phyloP scores from a whole-genome alignment of 2,888 invertebrate species.

The Aporophyla nigra region DNA sequence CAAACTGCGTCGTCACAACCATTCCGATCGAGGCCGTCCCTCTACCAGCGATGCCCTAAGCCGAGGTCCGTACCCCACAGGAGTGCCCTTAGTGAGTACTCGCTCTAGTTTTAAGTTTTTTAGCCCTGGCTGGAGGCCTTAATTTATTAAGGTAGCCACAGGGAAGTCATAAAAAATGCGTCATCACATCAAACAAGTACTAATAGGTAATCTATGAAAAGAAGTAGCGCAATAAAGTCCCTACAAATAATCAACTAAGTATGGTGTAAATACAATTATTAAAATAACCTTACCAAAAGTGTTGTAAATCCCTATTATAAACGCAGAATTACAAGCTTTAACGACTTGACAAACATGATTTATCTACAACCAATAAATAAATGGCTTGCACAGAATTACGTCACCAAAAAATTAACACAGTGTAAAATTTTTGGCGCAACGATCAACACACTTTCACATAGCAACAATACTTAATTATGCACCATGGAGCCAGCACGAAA shows the following conservation, averaged over 20 bases:
- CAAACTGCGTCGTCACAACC: background rate
- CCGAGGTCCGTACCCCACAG: too few relatives aligned
- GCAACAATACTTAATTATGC: conserved; percentile 58
- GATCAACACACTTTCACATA: conserved; percentile 41
- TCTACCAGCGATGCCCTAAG: too few relatives aligned
- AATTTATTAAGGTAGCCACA: too few relatives aligned
- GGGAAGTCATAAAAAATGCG: too few relatives aligned
- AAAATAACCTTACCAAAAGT: background rate
- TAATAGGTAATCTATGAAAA: background rate
- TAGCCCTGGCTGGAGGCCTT: too few relatives aligned
- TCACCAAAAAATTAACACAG: conserved; percentile 20
- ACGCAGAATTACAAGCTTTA: conserved; percentile 8
- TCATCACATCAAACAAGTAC: background rate
- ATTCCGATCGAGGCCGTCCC: too few relatives aligned
- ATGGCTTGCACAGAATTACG: conserved; percentile 30
- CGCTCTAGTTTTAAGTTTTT: too few relatives aligned
- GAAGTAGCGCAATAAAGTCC: background rate
- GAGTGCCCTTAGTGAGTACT: too few relatives aligned
- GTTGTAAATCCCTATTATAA: background rate
- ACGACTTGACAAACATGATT: conserved; percentile 21
- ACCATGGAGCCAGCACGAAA: conserved; percentile 24
- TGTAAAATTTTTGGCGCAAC: conserved; percentile 45
- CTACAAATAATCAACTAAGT: background rate
- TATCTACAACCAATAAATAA: conserved; percentile 32
- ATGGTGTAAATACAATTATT: background rate